Conservation (phyloP, 2,888 invertebrate genomes). For the Lochmaea capreae region DNA sequence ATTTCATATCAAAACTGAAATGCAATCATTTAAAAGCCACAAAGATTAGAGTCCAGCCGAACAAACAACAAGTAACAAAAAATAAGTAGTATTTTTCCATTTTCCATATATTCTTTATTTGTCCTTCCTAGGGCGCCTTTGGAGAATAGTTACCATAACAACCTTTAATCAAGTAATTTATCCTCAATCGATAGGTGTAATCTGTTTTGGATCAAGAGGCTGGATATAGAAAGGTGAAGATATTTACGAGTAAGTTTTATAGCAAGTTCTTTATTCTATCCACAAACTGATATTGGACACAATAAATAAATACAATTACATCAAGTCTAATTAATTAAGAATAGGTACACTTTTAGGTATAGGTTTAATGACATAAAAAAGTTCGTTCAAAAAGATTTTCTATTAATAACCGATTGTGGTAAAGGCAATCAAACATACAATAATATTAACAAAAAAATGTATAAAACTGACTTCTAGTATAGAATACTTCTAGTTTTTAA, state of each 20-base stretch:
- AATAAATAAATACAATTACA: not conserved
- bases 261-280: not conserved
- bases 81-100: not conserved
- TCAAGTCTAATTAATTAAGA: no score
- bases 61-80: not conserved
- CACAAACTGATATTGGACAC: not conserved
- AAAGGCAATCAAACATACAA: no score
- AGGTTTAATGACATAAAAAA: no score
- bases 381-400: no score
- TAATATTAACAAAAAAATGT: no score
- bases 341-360: no score
- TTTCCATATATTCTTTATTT: constrained; percentile 51
- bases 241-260: not conserved
- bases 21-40: no score
- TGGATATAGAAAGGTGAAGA: constrained; percentile 5
- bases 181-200: constrained; percentile 43
- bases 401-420: no score
- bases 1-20: no score
- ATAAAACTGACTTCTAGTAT: no score
- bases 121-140: constrained; percentile 56
- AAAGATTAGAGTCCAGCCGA: no score
- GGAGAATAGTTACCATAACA: constrained; percentile 58
- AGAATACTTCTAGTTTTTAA: no score
- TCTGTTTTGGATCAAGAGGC: constrained; percentile 39
- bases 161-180: constrained; percentile 44